A percentile compares a stretch with the other conserved stretches of the same genome.
Evolutionary conservation across 2,113 vertebrate species (phyloP).

Genomic region (Pogonocichla stellata): DNA sequence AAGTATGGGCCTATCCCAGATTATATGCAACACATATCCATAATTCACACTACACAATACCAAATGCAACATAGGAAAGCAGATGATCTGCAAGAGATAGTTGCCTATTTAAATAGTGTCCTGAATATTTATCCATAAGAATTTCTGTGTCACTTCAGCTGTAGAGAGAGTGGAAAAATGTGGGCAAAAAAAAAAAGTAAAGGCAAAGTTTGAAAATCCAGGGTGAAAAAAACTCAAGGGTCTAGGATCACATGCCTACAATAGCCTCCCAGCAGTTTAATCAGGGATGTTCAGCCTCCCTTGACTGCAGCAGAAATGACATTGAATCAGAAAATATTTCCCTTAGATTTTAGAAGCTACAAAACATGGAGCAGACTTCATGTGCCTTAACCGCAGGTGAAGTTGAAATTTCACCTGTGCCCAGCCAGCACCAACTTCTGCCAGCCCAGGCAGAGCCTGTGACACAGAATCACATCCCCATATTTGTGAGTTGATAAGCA

Average conservation of each 20-base stretch:
- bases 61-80: not conserved
- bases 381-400: not conserved
- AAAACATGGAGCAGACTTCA: not conserved
- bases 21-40: not conserved
- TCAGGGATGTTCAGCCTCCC: not conserved
- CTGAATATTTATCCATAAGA: not conserved
- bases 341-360: not conserved
- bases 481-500: not conserved
- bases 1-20: not conserved
- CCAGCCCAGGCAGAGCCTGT: not conserved
- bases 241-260: not conserved
- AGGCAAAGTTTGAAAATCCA: not conserved
- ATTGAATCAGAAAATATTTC: not conserved
- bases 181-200: not conserved
- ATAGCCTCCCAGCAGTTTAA: not conserved
- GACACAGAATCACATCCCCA: accelerated
- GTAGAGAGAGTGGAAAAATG: not conserved
- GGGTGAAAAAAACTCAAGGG: not conserved
- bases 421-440: not conserved
- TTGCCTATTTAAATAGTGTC: not conserved
- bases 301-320: not conserved
- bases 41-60: not conserved
- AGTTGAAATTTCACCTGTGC: not conserved
- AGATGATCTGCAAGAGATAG: not conserved
- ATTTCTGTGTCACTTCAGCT: not conserved